phyloP scores from a whole-genome alignment of 2,888 invertebrate species.

The Catocala nupta region DNA sequence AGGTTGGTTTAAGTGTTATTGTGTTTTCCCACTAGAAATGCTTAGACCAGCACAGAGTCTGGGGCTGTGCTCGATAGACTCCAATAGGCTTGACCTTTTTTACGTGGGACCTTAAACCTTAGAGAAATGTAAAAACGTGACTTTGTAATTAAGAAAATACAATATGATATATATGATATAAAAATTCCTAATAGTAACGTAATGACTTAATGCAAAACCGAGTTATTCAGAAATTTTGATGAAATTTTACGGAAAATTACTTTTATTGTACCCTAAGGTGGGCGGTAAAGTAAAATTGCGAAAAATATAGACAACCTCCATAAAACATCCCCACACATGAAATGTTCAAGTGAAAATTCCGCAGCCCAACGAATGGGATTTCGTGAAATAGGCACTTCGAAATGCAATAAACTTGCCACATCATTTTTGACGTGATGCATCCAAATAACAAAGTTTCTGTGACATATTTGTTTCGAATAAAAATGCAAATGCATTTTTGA shows the following conservation, averaged over 20 bases:
- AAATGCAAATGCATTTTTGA: no score
- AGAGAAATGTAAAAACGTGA: no score
- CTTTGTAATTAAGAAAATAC: no score
- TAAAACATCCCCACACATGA: constrained; percentile 38
- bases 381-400: constrained; percentile 33
- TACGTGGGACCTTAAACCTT: no score
- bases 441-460: constrained; percentile 2
- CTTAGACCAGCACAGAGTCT: no score
- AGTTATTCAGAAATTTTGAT: constrained; percentile 14
- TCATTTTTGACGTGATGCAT: constrained; percentile 25
- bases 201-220: not conserved
- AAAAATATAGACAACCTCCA: constrained; percentile 33
- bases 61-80: no score
- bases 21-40: no score
- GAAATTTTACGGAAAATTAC: constrained; percentile 25
- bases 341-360: constrained; percentile 25
- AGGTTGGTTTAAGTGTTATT: no score
- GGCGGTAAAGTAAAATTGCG: constrained; percentile 36
- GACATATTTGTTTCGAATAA: not conserved
- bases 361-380: constrained; percentile 26
- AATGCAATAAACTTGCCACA: constrained; percentile 42
- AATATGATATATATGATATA: no score
- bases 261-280: constrained; percentile 33
- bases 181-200: not conserved
- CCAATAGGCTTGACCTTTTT: no score